Evolutionary conservation across 2,888 invertebrate species (phyloP).

Genomic region (Chaetogeoica ovagalla): DNA sequence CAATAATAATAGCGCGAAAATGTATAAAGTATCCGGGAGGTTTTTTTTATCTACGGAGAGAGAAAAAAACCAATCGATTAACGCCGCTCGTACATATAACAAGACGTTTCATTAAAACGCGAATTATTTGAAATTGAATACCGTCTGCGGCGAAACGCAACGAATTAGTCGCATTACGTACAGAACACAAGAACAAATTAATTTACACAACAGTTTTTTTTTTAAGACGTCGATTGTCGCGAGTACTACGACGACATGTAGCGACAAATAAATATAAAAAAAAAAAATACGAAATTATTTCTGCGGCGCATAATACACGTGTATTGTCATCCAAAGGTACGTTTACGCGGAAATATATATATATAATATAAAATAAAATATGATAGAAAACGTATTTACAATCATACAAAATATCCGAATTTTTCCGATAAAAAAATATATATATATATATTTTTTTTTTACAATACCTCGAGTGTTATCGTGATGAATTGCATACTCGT

Average conservation of each 20-base stretch:
- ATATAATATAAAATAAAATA: not conserved
- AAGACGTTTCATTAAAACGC: not conserved
- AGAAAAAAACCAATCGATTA: not conserved
- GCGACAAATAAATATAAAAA: too few relatives aligned
- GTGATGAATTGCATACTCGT: conserved; percentile 60
- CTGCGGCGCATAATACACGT: too few relatives aligned
- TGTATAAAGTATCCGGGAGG: too few relatives aligned
- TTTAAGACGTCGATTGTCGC: not conserved
- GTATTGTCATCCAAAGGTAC: conserved; percentile 31
- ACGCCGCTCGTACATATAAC: not conserved
- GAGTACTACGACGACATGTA: not conserved
- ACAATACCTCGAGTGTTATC: conserved; percentile 55
- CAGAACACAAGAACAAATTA: not conserved
- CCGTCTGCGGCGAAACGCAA: not conserved
- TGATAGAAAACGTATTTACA: not conserved
- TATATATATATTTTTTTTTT: too few relatives aligned
- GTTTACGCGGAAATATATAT: not conserved
- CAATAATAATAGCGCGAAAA: not conserved
- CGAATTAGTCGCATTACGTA: not conserved
- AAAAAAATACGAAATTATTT: too few relatives aligned
- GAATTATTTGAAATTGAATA: not conserved
- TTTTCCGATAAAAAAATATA: not conserved
- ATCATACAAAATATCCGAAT: not conserved
- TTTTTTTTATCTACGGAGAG: too few relatives aligned
- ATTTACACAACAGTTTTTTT: not conserved